phyloP scores from a whole-genome alignment of 2,797 vertebrate species.

The Euphonia xanthogaster region DNA sequence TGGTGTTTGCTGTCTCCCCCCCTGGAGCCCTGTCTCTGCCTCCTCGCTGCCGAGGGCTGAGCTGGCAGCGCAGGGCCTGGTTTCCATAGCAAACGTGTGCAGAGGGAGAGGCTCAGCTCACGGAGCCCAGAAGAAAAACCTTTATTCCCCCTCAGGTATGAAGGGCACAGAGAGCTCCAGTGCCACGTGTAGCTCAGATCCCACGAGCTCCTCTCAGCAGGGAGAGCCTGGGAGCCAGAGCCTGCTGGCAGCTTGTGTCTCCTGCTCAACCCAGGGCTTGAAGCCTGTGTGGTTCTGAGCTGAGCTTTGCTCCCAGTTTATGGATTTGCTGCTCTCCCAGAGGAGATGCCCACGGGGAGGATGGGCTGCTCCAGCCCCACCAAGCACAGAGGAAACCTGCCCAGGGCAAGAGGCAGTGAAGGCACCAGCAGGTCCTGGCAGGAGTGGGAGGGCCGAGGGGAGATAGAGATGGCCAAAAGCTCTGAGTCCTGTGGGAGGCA shows the following conservation, averaged over 20 bases:
- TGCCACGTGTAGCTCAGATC: not conserved
- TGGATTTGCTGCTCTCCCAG: not conserved
- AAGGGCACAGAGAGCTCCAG: not conserved
- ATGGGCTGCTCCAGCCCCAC: not conserved
- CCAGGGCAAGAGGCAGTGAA: not conserved
- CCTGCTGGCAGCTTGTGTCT: not conserved
- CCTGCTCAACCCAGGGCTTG: not conserved
- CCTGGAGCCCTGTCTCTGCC: not conserved
- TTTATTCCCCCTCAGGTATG: not conserved
- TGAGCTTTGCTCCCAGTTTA: not conserved
- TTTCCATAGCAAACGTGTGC: conserved; percentile 33
- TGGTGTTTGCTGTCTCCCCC: not conserved
- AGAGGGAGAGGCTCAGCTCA: not conserved
- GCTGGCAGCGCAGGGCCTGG: not conserved
- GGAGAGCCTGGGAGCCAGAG: not conserved
- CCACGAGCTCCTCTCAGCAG: not conserved
- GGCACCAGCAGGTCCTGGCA: not conserved
- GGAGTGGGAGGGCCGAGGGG: rapidly evolving
- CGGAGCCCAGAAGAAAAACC: not conserved
- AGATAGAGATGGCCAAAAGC: not conserved
- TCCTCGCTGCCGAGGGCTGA: not conserved
- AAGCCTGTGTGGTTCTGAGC: not conserved
- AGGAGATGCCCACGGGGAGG: not conserved
- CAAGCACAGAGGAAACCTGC: not conserved
- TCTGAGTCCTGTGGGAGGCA: not conserved